phyloP scores from a whole-genome alignment of 2,888 invertebrate genomes.

The Drosophila quasianomalipes region DNA sequence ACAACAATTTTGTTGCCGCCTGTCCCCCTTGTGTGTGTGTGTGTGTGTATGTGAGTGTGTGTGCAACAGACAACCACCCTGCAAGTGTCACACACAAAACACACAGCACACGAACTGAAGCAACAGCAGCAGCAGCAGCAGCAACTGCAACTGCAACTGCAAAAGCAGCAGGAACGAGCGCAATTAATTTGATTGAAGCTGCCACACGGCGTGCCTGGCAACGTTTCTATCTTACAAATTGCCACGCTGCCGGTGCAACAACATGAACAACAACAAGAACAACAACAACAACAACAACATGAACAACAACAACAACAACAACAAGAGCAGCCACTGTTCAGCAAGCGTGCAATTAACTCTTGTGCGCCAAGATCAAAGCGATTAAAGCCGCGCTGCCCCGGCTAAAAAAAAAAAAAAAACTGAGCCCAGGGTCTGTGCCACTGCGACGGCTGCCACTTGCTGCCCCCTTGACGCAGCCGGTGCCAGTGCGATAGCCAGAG shows the following conservation, averaged over 20 bases:
- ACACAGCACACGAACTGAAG: slow-evolving; percentile 16
- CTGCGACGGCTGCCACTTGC: slow-evolving; percentile 4
- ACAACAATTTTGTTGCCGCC: slow-evolving; percentile 50
- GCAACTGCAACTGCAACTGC: slow-evolving; percentile 11
- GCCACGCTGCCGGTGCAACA: slow-evolving; percentile 53
- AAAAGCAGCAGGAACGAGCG: slow-evolving; percentile 38
- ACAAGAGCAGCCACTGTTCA: slow-evolving; percentile 67
- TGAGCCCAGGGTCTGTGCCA: slow-evolving; percentile 8
- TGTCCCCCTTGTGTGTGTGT: neutral
- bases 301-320: slow-evolving; percentile 38
- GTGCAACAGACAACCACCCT: slow-evolving; percentile 31
- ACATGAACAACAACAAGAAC: slow-evolving; percentile 31
- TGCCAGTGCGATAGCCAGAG: slow-evolving; percentile 2
- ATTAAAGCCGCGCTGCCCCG: slow-evolving; percentile 74
- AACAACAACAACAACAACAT: slow-evolving; percentile 33
- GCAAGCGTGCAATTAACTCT: slow-evolving; percentile 84
- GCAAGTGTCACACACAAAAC: slow-evolving; percentile 57
- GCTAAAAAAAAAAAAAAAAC: slow-evolving; percentile 14
- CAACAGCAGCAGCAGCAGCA: slow-evolving; percentile 11
- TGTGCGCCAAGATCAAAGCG: slow-evolving; percentile 84
- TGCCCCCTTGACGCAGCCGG: slow-evolving; percentile 1
- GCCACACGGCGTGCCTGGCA: slow-evolving; percentile 81
- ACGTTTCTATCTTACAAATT: slow-evolving; percentile 77
- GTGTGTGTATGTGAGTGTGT: neutral
- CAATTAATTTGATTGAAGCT: slow-evolving; percentile 85